Evolutionary conservation across 1,140 invertebrate species (phyloP).

Genomic region (Cepaea nemoralis): DNA sequence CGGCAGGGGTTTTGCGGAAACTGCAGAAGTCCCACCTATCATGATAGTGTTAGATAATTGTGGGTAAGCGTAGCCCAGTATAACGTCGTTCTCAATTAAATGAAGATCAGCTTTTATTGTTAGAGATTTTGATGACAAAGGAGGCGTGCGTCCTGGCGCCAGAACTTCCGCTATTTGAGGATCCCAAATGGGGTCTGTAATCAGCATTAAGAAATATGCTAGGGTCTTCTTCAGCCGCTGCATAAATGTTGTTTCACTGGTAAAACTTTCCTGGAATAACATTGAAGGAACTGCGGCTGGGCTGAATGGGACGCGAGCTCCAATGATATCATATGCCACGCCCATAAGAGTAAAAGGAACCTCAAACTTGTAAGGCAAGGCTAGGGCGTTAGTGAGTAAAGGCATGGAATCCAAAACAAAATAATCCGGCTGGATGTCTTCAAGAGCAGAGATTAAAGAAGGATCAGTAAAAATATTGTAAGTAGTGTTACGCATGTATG

Average conservation of each 20-base stretch:
- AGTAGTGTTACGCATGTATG: neutral
- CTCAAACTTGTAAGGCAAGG: neutral
- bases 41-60: slow-evolving; percentile 45
- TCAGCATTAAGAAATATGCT: neutral
- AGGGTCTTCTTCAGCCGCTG: slow-evolving; percentile 28
- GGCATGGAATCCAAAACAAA: neutral
- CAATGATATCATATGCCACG: neutral
- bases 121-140: neutral
- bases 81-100: slow-evolving; percentile 46
- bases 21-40: slow-evolving; percentile 48
- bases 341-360: neutral
- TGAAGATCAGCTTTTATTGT: slow-evolving; percentile 31
- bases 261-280: neutral
- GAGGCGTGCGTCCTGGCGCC: slow-evolving; percentile 23
- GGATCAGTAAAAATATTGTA: neutral
- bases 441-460: neutral
- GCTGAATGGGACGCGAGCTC: slow-evolving; percentile 14
- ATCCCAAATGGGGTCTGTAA: neutral
- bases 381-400: neutral
- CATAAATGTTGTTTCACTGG: slow-evolving; percentile 28
- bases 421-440: neutral
- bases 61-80: slow-evolving; percentile 49
- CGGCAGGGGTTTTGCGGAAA: slow-evolving; percentile 32
- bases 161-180: neutral
- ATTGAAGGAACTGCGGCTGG: slow-evolving; percentile 20